Evolutionary conservation across 2,113 vertebrate genomes (phyloP), one percentile per base, ranked within the genome.

Genomic region (Malurus cyaneus): DNA sequence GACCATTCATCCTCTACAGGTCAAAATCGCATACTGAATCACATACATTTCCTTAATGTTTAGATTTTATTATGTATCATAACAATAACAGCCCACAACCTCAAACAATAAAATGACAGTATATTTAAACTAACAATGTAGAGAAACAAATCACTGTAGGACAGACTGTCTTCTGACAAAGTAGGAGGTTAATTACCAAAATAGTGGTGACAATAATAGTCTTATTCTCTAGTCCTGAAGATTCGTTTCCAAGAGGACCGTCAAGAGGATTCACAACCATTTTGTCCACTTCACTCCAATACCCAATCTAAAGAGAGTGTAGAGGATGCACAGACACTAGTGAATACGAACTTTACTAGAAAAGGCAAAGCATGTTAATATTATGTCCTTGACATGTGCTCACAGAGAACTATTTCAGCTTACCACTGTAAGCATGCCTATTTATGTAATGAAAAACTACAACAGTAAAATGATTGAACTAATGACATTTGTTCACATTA

Each of bases 251-350:
- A 87, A 98, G 97, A 70, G 99, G 98, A 31, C 99, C 98, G 25
- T 99, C 99, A 3, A 98, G 98, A 88, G 99, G 98, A 88, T 99
- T 99, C 62, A 99, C 99, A 24, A 99, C 99, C 99, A 99, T 99
- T 98, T 98, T 99, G 97, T 99, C 99, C 71, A 99, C 98, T 98
- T 99, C 99, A 96, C 99, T 99, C 99, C 99, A 99, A 95, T 99
- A 99, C 92, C 99, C 99, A 93, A 99, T 99, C 99, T 99, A 98
- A 90, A 94, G 97, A 96, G 97, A 92, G 59, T 81, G 80, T 79
- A 94, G 14, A 96, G 77, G 88, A 97, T 92, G 89, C 29, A 97
- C 74, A 92, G 79, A 94, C 39, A 73, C 31, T 8, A 78, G 65
- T 91, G 66, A 93, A 78, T 74, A 94, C 31, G 62, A 83, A 54